These are phyloP conservation scores for Orestias chungarensis DNA, from an alignment of 2,797 vertebrate genomes.

Conservation along the genomic window DNA sequence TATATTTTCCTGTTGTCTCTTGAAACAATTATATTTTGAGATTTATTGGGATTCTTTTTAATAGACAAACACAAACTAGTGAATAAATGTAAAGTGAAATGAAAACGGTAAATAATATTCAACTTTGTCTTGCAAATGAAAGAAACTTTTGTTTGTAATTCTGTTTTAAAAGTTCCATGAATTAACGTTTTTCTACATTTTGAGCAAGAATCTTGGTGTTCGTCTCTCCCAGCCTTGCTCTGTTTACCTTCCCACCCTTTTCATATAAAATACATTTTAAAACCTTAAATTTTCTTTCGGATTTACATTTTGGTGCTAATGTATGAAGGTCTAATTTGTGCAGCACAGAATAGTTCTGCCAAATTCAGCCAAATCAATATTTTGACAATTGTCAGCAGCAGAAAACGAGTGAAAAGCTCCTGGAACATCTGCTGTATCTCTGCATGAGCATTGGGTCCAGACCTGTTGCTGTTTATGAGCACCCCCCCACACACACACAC, in stretches of 20 bases:
- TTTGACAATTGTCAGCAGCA: conserved; percentile 10
- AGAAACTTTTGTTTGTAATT: too few species aligned
- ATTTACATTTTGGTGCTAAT: not conserved
- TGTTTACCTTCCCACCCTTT: too few species aligned
- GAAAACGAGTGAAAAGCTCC: conserved; percentile 6
- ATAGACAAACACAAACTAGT: not conserved
- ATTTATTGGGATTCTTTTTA: not conserved
- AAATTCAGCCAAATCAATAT: conserved; percentile 13
- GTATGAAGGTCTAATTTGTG: too few species aligned
- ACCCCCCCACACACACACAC: too few species aligned
- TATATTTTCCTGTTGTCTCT: too few species aligned
- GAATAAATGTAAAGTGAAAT: too few species aligned
- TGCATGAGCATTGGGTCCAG: conserved; percentile 47
- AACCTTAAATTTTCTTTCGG: not conserved
- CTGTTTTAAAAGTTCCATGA: too few species aligned
- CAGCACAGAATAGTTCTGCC: too few species aligned
- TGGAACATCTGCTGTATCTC: conserved; percentile 42
- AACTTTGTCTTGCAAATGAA: too few species aligned
- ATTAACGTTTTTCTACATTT: not conserved
- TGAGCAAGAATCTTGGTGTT: not conserved
- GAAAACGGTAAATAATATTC: too few species aligned
- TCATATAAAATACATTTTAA: too few species aligned
- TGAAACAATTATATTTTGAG: too few species aligned
- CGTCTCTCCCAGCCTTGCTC: not conserved
- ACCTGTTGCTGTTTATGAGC: conserved; percentile 59